Base-by-base conservation (phyloP, 2,888 invertebrate genomes). In the Hydropsyche betteni region DNA sequence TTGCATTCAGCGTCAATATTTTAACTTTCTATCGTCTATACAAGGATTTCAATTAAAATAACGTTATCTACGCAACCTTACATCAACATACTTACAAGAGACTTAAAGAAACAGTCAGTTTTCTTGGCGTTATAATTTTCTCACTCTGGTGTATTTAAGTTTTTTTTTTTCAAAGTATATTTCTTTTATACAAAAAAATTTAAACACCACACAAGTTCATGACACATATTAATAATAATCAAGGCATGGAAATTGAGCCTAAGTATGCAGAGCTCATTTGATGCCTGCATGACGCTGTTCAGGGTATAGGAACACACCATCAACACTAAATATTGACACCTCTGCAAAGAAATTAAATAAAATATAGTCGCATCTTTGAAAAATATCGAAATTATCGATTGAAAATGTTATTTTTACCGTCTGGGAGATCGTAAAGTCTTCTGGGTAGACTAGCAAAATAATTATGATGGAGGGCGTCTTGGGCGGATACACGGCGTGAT, bases 311-410 rank as follows among this genome's bases (percentile, higher is more conserved):
- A 92, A 91, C 82, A 97, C 92, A 82, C 97, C 97, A 86, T 97
- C 96, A 84, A 98, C 96, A 82, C 93, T 95, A 89, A 96, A 97
- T 89, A 98, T 96, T 82, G 97, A 97, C 83, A 95, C 92, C 88
- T 96, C 98, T 98, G 91, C 58, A 92, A 92, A 84, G 85, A 76
- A 16, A n/a, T 72, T 50, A 4, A 38, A 68, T 68, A 38, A 38
- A 68, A 33, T 12, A 75, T 64, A 16, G 50, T 74, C 33, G 14
- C 38, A 68, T 75, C 52, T 0, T 34, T 24, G 33, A 36, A 38
- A 34, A 55, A 55, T 55, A 14, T n/a, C 0, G 5, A 0, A 73
- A 33, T n/a, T 8, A 64, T n/a, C 3, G 72, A 58, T 58, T n/a
- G 4, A 2, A 1, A 24, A 24, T 51, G 2, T 0, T n/a, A n/a